Evolutionary conservation across 2,888 invertebrate genomes (phyloP).

Genomic region (Drosophila mayaguana): DNA sequence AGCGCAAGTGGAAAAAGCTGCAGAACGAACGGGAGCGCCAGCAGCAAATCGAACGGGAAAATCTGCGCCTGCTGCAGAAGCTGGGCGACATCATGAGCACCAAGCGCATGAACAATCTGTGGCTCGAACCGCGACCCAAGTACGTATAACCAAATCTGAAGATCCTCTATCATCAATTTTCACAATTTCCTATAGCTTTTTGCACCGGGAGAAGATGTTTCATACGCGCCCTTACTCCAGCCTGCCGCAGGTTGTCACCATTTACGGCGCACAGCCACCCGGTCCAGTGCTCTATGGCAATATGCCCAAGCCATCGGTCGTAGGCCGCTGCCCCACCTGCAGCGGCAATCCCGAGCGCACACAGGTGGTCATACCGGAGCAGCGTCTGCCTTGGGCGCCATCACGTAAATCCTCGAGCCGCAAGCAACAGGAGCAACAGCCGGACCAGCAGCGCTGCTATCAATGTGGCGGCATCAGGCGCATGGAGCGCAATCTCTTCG

Average conservation of each 20-base stretch:
- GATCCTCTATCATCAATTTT: background rate
- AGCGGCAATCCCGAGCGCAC: slow-evolving; percentile 79
- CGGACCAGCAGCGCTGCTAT: slow-evolving; percentile 58
- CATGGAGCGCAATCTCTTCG: slow-evolving; percentile 54
- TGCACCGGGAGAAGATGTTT: slow-evolving; percentile 83
- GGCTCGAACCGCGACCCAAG: slow-evolving; percentile 88
- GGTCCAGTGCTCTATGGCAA: slow-evolving; percentile 65
- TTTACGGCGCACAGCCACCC: slow-evolving; percentile 66
- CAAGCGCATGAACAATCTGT: slow-evolving; percentile 89
- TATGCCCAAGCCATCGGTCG: slow-evolving; percentile 61
- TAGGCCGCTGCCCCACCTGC: slow-evolving; percentile 81
- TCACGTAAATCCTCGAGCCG: slow-evolving; percentile 80
- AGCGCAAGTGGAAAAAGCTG: slow-evolving; percentile 89
- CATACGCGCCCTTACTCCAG: slow-evolving; percentile 76
- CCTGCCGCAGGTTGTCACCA: slow-evolving; percentile 71
- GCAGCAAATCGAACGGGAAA: slow-evolving; percentile 88
- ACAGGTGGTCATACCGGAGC: slow-evolving; percentile 83
- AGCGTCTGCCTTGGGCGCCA: slow-evolving; percentile 84
- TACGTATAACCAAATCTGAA: slow-evolving; percentile 39
- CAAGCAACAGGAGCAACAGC: slow-evolving; percentile 51
- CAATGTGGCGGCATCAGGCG: slow-evolving; percentile 65
- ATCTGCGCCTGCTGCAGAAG: slow-evolving; percentile 89
- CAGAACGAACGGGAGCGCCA: slow-evolving; percentile 90
- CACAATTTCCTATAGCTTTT: slow-evolving; percentile 68
- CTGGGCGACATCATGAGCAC: slow-evolving; percentile 88